Evolutionary conservation across 2,888 invertebrate species (phyloP).

Genomic region (Steinernema scapterisci): DNA sequence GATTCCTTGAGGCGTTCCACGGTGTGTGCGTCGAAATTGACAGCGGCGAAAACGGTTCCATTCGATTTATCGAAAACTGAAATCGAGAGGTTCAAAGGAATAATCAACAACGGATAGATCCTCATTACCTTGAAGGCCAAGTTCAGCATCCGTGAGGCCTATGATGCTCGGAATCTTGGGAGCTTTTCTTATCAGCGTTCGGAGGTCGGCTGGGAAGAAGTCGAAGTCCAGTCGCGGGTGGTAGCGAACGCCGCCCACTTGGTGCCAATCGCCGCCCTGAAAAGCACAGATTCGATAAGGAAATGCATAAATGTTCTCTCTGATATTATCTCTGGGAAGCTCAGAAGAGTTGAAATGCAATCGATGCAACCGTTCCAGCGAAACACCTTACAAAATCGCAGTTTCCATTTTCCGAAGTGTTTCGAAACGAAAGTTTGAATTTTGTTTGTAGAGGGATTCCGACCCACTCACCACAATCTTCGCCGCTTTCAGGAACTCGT

Average conservation of each 20-base stretch:
- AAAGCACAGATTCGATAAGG: too few relatives aligned
- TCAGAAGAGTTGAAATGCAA: too few relatives aligned
- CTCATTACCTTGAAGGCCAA: background rate
- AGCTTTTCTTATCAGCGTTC: background rate
- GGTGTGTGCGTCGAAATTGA: background rate
- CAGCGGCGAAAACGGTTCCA: constrained; percentile 9
- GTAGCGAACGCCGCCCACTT: constrained; percentile 19
- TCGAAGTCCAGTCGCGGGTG: constrained; percentile 22
- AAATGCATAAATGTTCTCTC: too few relatives aligned
- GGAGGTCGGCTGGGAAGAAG: constrained; percentile 12
- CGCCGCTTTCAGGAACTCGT: constrained; percentile 1
- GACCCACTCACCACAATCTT: background rate
- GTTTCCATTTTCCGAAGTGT: too few relatives aligned
- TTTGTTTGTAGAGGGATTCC: background rate
- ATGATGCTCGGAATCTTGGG: constrained; percentile 19
- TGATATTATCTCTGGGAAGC: too few relatives aligned
- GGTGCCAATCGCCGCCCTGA: constrained; percentile 15
- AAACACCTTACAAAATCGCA: too few relatives aligned
- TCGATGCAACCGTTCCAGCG: too few relatives aligned
- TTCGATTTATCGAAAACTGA: constrained; percentile 16
- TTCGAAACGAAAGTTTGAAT: too few relatives aligned
- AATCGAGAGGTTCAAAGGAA: background rate
- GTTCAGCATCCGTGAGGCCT: constrained; percentile 9
- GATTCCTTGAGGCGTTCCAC: background rate
- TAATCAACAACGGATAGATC: background rate